Evolutionary conservation across 2,888 invertebrate genomes (phyloP), one percentile per base, ranked within the genome.

Genomic region (Andricus quercusramuli): DNA sequence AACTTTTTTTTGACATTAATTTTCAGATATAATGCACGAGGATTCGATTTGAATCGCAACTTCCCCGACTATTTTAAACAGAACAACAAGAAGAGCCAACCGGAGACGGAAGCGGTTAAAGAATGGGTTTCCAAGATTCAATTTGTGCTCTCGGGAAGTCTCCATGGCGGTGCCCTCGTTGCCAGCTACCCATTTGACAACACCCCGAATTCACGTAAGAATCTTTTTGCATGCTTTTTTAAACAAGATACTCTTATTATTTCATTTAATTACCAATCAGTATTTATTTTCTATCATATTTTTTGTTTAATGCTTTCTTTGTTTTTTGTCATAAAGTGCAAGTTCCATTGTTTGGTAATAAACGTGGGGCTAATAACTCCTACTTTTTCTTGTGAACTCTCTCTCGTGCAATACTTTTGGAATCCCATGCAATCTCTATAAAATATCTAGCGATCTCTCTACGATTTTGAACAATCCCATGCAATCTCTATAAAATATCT

Each of bases 131-230:
- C 97, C 84, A 97, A 97, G 93, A 97, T 97, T 81, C 98, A 98
- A 92, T 99, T 99, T 92, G 97, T 98, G 17, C 94, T 99, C 51
- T 98, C 98, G 1, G 99, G 98, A 68, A 98, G 98, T 86, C 94
- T 99, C 78, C 99, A 99, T 92, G 99, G 99, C 0, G 99, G 99
- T 67, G 97, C 98, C 1, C 94, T 99, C 83, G 99, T 99, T 20
- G 99, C 98, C 67, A 98, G 98, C 89, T 99, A 99, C 93, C 99
- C 99, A 0, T 99, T 97, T 93, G 99, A 99, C 93, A 98, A 98
- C 93, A 98, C 98, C 6, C 97, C 98, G 29, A 98, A 96, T 94
- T 96, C 97, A 93, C 97, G 98, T 98, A 96, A 96, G 96, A 83
- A 80, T n/a, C 78, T 78, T n/a, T 80, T 82, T 56, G 9, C 56